Base-by-base conservation (phyloP, 2,888 invertebrate genomes). In the Trissoscelio sp. region DNA sequence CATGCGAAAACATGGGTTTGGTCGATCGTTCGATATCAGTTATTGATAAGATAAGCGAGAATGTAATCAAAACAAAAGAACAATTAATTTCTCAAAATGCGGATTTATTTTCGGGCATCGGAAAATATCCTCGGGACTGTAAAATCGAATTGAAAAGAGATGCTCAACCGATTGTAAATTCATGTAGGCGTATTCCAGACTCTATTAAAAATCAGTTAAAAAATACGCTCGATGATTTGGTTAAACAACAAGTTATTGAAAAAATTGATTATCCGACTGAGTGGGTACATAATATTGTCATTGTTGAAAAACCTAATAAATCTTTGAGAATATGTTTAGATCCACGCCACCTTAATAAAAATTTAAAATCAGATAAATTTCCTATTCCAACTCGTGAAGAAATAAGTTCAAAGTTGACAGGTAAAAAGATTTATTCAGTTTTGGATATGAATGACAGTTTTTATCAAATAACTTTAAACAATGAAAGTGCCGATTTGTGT, bases 371-470 rank as follows among this genome's bases (percentile, higher is more conserved):
- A 14, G 42, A 78, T 14, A 64, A 70, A 51, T 78, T 57, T 55
- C 70, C 51, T 12, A 64, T 80, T 24, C 64, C 75, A 0, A 70
- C 64, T 3, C 7, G 48, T 11, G 75, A 80, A 28, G 75, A 75
- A 16, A 22, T 80, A 18, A 58, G 62, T 16, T 14, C 31, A n/a
- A 72, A 57, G 7, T 20, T 80, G 18, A 7, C 66, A 6, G 75
- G 70, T 0, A 79, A 73, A 31, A 51, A 53, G 24, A 44, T 81
- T n/a, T 85, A 53, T 20, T 57, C 66, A 12, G 64, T 81, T 16
- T 5, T 80, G 42, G 81, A 81, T 31, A 48, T 66, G 55, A 81
- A 83, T 31, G 70, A 84, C 48, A 79, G 79, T 5, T 85, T 83
- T 55, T 58, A 82, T 51, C 84, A 84, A 28, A 53, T 84, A 2